Conservation (phyloP, 2,797 vertebrate species). For the Coregonus sp. region DNA sequence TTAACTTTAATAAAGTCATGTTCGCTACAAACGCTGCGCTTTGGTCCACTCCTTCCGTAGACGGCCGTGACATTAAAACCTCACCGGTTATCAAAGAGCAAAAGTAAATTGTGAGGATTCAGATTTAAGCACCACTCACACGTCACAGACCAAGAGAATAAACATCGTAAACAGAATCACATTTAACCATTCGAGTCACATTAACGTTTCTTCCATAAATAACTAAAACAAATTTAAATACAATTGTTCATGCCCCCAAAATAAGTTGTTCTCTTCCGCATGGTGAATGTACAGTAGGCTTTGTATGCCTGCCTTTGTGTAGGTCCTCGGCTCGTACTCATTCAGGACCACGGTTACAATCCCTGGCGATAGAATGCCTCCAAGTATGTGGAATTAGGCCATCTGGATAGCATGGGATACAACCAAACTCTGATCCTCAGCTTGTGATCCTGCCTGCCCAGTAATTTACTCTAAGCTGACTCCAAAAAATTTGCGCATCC, state of each 20-base stretch:
- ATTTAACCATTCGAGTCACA: constrained; percentile 9
- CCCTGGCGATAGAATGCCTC: background rate
- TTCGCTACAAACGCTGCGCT: too few relatives aligned
- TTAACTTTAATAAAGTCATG: too few relatives aligned
- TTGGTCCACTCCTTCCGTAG: too few relatives aligned
- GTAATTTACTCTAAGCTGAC: constrained; percentile 1
- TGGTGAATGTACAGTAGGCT: background rate
- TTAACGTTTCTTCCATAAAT: constrained; percentile 24
- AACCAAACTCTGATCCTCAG: background rate
- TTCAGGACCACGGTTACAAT: background rate
- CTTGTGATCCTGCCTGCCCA: background rate
- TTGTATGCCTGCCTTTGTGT: background rate
- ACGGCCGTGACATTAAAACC: too few relatives aligned
- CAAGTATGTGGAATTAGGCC: background rate
- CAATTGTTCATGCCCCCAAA: background rate
- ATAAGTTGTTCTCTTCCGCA: background rate
- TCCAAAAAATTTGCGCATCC: background rate
- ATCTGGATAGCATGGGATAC: background rate
- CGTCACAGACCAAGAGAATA: background rate
- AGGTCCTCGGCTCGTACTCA: background rate
- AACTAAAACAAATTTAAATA: background rate
- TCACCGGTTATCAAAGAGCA: background rate
- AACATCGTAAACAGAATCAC: constrained; percentile 9
- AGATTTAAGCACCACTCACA: background rate
- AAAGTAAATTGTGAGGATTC: background rate